Evolutionary conservation across 53 echinoderm and acorn worm genomes (phyloP).

Genomic region (Zoroaster sp.): DNA sequence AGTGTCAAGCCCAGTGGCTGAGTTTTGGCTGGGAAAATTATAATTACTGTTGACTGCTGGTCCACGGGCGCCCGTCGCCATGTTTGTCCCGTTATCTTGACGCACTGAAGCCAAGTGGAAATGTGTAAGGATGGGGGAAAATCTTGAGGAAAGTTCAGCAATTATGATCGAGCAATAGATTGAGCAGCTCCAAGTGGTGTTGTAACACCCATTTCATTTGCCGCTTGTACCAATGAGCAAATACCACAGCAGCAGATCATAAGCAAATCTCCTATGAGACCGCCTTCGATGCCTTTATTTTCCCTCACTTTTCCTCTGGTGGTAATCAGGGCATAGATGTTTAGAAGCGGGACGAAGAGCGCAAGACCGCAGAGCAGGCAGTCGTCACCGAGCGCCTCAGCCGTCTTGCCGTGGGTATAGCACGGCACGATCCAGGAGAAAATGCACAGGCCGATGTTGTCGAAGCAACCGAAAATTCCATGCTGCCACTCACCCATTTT

Average conservation of each 20-base stretch:
- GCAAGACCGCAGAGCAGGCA: conserved; percentile 92
- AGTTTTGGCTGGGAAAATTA: too few species aligned
- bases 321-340: conserved; percentile 89
- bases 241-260: conserved; percentile 90
- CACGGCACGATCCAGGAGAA: conserved; percentile 92
- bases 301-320: conserved; percentile 93
- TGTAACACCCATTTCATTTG: conserved; percentile 89
- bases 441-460: conserved; percentile 97
- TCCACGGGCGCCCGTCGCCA: not conserved
- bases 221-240: conserved; percentile 86
- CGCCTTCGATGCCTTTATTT: conserved; percentile 96
- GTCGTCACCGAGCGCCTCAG: conserved; percentile 96
- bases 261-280: conserved; percentile 78
- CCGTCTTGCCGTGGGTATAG: conserved; percentile 96
- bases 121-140: not conserved
- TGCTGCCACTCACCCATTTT: conserved; percentile 97
- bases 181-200: conserved; percentile 93
- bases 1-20: too few species aligned
- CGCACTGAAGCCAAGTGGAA: not conserved
- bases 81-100: not conserved
- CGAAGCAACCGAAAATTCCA: conserved; percentile 94
- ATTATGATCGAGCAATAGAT: conserved; percentile 90
- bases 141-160: not conserved
- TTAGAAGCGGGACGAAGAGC: conserved; percentile 82
- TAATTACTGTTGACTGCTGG: too few species aligned